Base-by-base conservation (phyloP, 2,888 invertebrate genomes). In the Hylaea fasciaria region DNA sequence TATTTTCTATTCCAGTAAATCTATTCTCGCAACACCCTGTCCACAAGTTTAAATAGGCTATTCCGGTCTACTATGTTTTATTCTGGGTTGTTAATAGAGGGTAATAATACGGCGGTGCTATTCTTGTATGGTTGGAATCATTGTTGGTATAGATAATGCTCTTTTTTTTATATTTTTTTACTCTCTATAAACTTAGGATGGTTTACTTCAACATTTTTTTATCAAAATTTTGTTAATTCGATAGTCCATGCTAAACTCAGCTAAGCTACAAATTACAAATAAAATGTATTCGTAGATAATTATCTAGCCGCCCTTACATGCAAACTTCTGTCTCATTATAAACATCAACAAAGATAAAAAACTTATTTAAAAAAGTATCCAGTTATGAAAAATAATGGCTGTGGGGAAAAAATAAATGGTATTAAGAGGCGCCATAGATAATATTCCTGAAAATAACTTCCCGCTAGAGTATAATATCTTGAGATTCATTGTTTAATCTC, bases 31-130 rank as follows among this genome's bases (percentile, higher is more conserved):
- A 41, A 39, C 14, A 14, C 44, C 71, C 71, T 62, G 32, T 55
- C 62, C 71, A 70, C 68, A 77, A 82, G 72, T 80, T 81, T 80
- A 77, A 82, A 83, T 78, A 71, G 74, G 68, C 65, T 70, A 66
- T 79, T 83, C 81, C 83, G 76, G 76, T 69, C 57, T 55, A 35
- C 56, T 57, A 63, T 71, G 65, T 70, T 70, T 74, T 71, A 71
- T 73, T 71, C 68, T 66, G 67, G 59, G 65, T 69, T 65, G 65
- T 65, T 60, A 60, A 57, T 56, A 62, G 63, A 39, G n/a, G 13
- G 29, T 61, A 52, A 56, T 62, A 50, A 47, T 48, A 16, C 10
- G 57, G 57, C 50, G 52, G 49, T 44, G 47, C 22, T n/a, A 8
- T 14, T 13, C 8, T 37, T 35, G 35, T 35, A 0, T n/a, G 12